Base-by-base conservation (phyloP, 2,888 invertebrate species). In the Polymixis flavicincta region DNA sequence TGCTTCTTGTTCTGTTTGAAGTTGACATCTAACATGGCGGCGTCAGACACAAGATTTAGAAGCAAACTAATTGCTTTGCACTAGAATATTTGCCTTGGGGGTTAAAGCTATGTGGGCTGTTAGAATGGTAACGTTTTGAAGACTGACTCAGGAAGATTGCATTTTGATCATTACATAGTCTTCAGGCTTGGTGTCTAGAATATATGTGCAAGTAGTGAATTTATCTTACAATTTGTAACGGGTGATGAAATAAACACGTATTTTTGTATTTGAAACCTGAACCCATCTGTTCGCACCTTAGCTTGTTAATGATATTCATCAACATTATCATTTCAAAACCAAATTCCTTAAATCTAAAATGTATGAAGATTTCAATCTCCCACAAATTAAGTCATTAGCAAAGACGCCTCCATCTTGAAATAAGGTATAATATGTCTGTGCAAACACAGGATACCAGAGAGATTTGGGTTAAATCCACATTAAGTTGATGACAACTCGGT, bases 401-500 rank as follows among this genome's bases (percentile, higher is more conserved):
- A 64, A 71, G 66, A 82, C 42, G 71, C 42, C 25, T 54, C 42
- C 61, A 17, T 68, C 59, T 57, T 65, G 50, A 59, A 85, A 82
- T 72, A 82, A 57, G 48, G 57, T 64, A 42, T 67, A 67, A 69
- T 73, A 72, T 72, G 60, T 52, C 82, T 72, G 25, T 60, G 61
- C 70, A 82, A 82, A 85, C 50, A 25, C 50, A 55, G 70, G 66
- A 64, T 64, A 63, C 67, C 57, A 19, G 25, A 75, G 72, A 60
- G 84, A 83, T 83, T 78, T 70, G 50, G 72, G 83, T 78, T 73
- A 75, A 68, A 78, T 75, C 83, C 66, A 68, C 72, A 73, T 71
- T 32, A 66, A 72, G 83, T 75, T 72, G 71, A 70, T 61, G 78
- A 75, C 69, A 78, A 85, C 66, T 85, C 57, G 5, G 50, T 69